Percentiles rank a stretch among this genome's conserved stretches.
Conservation (phyloP, 2,888 invertebrate genomes). For the Trissoscelio sp. region DNA sequence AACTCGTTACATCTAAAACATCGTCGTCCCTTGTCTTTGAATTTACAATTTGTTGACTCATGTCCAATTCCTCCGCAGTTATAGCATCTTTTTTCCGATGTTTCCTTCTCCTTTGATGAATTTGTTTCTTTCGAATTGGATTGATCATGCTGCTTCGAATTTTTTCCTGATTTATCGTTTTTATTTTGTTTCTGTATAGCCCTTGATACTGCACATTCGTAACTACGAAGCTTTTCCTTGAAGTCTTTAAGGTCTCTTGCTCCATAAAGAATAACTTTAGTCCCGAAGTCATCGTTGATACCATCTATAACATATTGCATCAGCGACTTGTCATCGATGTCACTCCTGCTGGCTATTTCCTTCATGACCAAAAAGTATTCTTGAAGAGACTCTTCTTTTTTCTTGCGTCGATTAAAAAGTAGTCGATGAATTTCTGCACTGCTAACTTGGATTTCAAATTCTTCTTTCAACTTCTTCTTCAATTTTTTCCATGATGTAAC, state of each 20-base stretch:
- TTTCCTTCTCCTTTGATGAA: not conserved
- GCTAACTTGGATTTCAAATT: not conserved
- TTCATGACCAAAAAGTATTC: constrained; percentile 58
- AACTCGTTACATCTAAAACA: not conserved
- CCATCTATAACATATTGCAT: constrained; percentile 62
- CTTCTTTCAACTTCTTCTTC: not conserved
- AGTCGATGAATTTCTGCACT: not conserved
- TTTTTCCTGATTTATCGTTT: not conserved
- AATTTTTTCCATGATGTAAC: constrained; percentile 20
- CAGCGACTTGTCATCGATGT: constrained; percentile 42
- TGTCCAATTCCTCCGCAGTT: not conserved
- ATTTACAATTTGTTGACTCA: not conserved
- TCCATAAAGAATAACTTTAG: constrained; percentile 46
- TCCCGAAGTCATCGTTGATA: constrained; percentile 6
- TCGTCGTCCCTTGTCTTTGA: not conserved
- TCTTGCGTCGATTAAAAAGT: not conserved
- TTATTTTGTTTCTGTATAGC: not conserved
- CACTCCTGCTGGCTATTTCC: constrained; percentile 25
- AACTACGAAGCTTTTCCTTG: constrained; percentile 34
- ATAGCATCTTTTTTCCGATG: not conserved
- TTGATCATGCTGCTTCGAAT: not conserved
- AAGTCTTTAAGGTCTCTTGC: constrained; percentile 28
- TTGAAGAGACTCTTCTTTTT: constrained; percentile 44
- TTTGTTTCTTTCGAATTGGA: not conserved
- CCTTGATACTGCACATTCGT: constrained; percentile 9